A percentile compares a stretch with the other conserved stretches of the same genome.
These are phyloP conservation scores for Melanotaenia pygmaea DNA, from an alignment of 2,797 vertebrate genomes.

Conservation along the genomic window DNA sequence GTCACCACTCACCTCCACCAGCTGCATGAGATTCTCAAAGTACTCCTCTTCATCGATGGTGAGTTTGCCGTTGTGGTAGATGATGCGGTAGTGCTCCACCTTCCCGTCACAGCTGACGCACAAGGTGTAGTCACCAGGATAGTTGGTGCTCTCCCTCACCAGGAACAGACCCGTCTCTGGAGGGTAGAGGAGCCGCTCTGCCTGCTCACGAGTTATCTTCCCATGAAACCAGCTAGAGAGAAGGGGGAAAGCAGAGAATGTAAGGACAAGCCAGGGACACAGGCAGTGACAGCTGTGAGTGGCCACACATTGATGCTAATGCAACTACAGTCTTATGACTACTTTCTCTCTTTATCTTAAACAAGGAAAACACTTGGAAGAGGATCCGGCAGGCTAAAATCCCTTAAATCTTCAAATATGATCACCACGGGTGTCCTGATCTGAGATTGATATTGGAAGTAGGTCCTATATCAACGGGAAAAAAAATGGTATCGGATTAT, in stretches of 20 bases:
- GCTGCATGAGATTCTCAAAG: constrained; percentile 99
- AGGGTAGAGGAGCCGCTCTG: constrained; percentile 91
- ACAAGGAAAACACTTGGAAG: neutral
- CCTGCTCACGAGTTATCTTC: constrained; percentile 97
- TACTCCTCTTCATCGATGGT: constrained; percentile 98
- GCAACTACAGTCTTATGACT: neutral
- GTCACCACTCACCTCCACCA: constrained; percentile 91
- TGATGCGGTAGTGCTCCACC: constrained; percentile 99
- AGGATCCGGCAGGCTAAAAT: neutral
- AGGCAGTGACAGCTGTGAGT: neutral
- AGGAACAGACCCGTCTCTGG: constrained; percentile 94
- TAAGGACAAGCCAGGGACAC: neutral
- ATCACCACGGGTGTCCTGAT: too few relatives aligned
- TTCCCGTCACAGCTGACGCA: constrained; percentile 98
- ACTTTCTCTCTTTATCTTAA: neutral
- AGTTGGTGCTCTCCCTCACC: constrained; percentile 99
- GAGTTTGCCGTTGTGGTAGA: constrained; percentile 95
- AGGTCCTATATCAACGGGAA: too few relatives aligned
- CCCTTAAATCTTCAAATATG: neutral
- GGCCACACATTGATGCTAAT: rapidly evolving
- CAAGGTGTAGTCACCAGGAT: constrained; percentile 96
- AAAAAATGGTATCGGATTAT: too few relatives aligned
- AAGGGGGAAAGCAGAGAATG: neutral
- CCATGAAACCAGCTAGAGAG: constrained; percentile 94
- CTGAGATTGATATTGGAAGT: too few relatives aligned